These are phyloP conservation scores for Drosophila suboccidentalis DNA, from an alignment of 2,888 invertebrate genomes.

Conservation along the genomic window DNA sequence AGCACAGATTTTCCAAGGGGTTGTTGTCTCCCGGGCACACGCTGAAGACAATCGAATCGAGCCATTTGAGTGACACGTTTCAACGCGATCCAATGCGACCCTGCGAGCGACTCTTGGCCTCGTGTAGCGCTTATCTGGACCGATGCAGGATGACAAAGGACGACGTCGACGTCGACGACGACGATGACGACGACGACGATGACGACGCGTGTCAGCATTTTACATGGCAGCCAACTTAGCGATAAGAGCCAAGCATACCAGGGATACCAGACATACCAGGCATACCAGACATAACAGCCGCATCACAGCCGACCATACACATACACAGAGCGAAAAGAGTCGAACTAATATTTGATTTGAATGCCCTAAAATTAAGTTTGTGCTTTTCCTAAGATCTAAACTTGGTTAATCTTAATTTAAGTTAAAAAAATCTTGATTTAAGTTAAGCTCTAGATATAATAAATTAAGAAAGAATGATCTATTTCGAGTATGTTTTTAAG, in stretches of 20 bases:
- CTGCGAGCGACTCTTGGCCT: conserved; percentile 29
- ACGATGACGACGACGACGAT: conserved; percentile 37
- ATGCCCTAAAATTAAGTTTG: not conserved
- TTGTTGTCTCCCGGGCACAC: not conserved
- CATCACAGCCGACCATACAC: not conserved
- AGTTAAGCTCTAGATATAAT: too few species aligned
- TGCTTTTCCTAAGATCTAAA: too few species aligned
- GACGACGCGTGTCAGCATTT: conserved; percentile 83
- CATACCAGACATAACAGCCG: conserved; percentile 4
- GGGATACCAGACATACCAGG: conserved; percentile 10
- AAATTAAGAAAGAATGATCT: too few species aligned
- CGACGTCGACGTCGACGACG: conserved; percentile 53
- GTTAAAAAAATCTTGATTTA: too few species aligned
- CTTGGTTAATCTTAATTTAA: too few species aligned
- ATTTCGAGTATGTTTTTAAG: too few species aligned
- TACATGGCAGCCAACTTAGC: conserved; percentile 64
- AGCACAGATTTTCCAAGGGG: conserved; percentile 41
- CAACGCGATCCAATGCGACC: conserved; percentile 54
- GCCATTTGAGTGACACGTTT: conserved; percentile 75
- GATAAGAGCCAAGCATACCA: conserved; percentile 31
- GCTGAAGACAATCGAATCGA: conserved; percentile 57
- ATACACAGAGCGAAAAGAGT: not conserved
- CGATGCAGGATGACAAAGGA: conserved; percentile 44
- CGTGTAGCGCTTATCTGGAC: conserved; percentile 68
- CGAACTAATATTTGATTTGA: not conserved